Base-by-base conservation (phyloP, 53 echinoderm and acorn worm genomes). In the Mesocentrotus franciscanus region DNA sequence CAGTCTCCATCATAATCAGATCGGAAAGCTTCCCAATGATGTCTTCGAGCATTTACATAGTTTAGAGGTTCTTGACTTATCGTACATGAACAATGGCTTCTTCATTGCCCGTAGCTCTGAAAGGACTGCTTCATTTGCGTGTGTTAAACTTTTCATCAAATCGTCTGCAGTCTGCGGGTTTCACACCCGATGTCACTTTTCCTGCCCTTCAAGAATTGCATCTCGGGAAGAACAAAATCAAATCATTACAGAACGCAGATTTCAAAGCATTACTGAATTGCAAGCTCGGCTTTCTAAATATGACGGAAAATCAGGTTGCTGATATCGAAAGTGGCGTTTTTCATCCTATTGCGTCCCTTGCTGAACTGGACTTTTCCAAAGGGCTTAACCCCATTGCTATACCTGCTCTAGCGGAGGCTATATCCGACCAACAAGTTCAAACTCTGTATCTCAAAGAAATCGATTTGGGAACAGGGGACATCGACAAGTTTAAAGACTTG, bases 21-120 rank as follows among this genome's bases (percentile, higher is more conserved):
- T 99, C 14, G 96, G 95, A 30, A 96, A 95, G 60, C 95, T 97
- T 49, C 89, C 92, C 22, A 57, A 79, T 1, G 85, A 95, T 33
- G 64, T 89, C n/a, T 98, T 99, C 61, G 29, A 56, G 1, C 56
- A 96, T 83, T 30, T 95, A 29, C 70, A 72, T 18, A 78, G 96
- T 24, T 71, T 98, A 26, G 84, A 93, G 30, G 72, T 95, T 49
- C 91, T 98, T 55, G 97, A 98, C 71, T 60, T 99, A 61, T 97
- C 99, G 4, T 81, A 95, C 71, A 97, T 96, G 95, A 97, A 97
- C 90, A 95, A 96, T 74, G 96, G 96, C 33, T 61, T 98, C 56
- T 30, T 95, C 70, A 1, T 70, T 96, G 27, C 95, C 91, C 26
- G 87, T 20, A 15, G 96, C 96, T 55, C 90, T 98, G 49, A 39